phyloP scores from a whole-genome alignment of 1,140 invertebrate species.

The Bombus ignitus region DNA sequence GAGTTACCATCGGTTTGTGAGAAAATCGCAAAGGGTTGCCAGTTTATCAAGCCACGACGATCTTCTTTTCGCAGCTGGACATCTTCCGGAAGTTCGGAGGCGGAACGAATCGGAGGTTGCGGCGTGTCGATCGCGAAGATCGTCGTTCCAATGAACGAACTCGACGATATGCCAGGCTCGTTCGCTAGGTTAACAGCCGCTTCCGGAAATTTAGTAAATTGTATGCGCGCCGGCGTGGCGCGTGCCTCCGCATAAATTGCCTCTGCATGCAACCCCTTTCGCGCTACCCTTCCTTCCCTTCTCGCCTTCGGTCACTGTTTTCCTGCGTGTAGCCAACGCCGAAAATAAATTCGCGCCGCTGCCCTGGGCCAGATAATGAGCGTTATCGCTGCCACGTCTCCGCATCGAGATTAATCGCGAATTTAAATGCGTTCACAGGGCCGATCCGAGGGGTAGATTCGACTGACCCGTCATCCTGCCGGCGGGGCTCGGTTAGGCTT shows the following conservation, averaged over 20 bases:
- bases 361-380: conserved; percentile 48
- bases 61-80: conserved; percentile 26
- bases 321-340: conserved; percentile 10
- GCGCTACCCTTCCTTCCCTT: neutral
- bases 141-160: conserved; percentile 1
- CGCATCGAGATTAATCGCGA: conserved; percentile 61
- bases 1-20: neutral
- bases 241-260: conserved; percentile 66
- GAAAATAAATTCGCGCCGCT: conserved; percentile 59
- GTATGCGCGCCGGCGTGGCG: conserved; percentile 57
- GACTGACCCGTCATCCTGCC: neutral
- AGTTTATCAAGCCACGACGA: conserved; percentile 17
- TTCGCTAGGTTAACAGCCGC: conserved; percentile 35
- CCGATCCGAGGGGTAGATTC: conserved; percentile 35
- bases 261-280: conserved; percentile 31
- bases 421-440: conserved; percentile 40
- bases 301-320: neutral
- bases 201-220: conserved; percentile 70
- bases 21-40: neutral
- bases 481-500: neutral
- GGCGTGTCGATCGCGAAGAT: conserved; percentile 17
- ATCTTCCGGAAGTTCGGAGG: conserved; percentile 4
- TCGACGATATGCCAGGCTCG: conserved; percentile 14
- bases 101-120: conserved; percentile 30
- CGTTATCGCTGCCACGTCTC: conserved; percentile 46